phyloP scores from a whole-genome alignment of 1,140 invertebrate genomes.

The Diabrotica virgifera region DNA sequence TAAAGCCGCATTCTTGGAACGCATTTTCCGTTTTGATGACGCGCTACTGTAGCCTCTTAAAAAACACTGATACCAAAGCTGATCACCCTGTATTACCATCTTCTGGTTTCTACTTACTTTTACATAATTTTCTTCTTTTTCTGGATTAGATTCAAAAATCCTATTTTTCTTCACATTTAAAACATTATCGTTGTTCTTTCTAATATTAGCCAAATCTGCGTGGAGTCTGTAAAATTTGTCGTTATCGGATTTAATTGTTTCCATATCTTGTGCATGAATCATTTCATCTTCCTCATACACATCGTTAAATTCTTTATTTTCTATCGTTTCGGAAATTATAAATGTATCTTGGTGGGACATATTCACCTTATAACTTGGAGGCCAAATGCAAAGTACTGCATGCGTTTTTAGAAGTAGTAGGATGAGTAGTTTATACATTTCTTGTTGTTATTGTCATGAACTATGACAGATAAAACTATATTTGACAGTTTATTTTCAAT shows the following conservation, averaged over 20 bases:
- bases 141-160: slow-evolving; percentile 28
- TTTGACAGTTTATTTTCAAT: too few species aligned
- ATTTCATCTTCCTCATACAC: slow-evolving; percentile 45
- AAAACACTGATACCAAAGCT: too few species aligned
- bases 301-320: slow-evolving; percentile 36
- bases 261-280: slow-evolving; percentile 32
- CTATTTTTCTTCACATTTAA: slow-evolving; percentile 6
- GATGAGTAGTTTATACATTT: background rate
- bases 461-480: too few species aligned
- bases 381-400: slow-evolving; percentile 34
- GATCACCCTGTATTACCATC: background rate
- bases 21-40: too few species aligned
- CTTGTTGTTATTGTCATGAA: too few species aligned
- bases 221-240: slow-evolving; percentile 38
- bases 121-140: slow-evolving; percentile 29
- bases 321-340: slow-evolving; percentile 41
- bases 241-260: slow-evolving; percentile 16
- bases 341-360: slow-evolving; percentile 41
- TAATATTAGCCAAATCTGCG: background rate
- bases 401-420: background rate
- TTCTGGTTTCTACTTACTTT: slow-evolving; percentile 10
- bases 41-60: too few species aligned
- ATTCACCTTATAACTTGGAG: slow-evolving; percentile 38
- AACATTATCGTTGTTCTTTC: slow-evolving; percentile 4
- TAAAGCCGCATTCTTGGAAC: too few species aligned